phyloP scores from a whole-genome alignment of 2,888 invertebrate genomes.

The Caenorhabditis sulstoni region DNA sequence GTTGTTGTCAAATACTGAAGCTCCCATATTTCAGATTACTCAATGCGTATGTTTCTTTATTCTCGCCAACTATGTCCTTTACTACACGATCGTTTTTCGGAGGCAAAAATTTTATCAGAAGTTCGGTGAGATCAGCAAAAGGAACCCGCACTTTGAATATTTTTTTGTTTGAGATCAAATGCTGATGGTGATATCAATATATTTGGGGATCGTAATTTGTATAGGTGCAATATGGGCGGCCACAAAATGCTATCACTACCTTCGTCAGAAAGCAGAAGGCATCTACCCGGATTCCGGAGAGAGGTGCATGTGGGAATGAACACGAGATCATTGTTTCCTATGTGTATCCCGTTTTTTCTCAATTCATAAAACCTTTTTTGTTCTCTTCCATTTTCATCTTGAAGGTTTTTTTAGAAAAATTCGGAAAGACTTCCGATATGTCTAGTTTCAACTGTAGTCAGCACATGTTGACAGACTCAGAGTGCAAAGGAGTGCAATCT shows the following conservation, averaged over 20 bases:
- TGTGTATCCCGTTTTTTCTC: no score
- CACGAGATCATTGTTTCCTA: no score
- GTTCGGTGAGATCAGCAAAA: slow-evolving; percentile 62
- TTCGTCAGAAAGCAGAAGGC: slow-evolving; percentile 59
- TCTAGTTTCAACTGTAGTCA: no score
- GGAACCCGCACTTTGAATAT: no score
- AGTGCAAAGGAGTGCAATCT: no score
- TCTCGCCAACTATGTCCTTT: slow-evolving; percentile 66
- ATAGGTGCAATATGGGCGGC: slow-evolving; percentile 72
- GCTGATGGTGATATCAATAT: slow-evolving; percentile 71
- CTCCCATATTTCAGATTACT: slow-evolving; percentile 69
- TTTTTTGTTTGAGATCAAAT: slow-evolving; percentile 67
- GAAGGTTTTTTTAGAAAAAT: no score
- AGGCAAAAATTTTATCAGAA: slow-evolving; percentile 64
- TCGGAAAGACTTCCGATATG: no score
- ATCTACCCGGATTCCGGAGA: slow-evolving; percentile 50
- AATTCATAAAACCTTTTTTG: no score
- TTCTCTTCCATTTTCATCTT: no score
- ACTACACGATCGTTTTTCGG: slow-evolving; percentile 65
- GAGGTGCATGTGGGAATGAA: slow-evolving; percentile 67
- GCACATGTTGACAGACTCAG: no score
- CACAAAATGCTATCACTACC: slow-evolving; percentile 71
- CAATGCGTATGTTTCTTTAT: slow-evolving; percentile 71
- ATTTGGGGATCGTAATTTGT: slow-evolving; percentile 68
- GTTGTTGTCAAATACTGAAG: background rate